Evolutionary conservation across 2,797 vertebrate genomes (phyloP), one percentile per base, ranked within the genome.

Genomic region (Urophycis tenuis): DNA sequence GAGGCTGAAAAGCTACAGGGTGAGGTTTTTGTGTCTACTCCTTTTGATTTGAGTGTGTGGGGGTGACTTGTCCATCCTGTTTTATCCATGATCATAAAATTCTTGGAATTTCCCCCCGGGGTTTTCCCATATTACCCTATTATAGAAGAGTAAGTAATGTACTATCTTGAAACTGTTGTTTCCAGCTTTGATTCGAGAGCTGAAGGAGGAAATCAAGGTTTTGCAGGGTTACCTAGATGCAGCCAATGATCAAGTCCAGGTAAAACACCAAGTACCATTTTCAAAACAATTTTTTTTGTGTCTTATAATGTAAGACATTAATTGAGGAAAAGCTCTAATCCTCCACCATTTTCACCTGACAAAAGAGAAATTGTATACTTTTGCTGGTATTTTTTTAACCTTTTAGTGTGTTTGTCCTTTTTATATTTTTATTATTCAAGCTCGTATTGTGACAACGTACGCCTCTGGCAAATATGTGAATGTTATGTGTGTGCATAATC

Each of bases 241-340:
- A 9, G 91, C 94, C 35, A 94, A 94, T 79, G 93, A 93, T n/a
- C 83, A 94, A 81, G 90, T 94, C 77, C 93, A 94, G 91, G 94
- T 95, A 92, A 67, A 75, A 79, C 3, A n/a, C 31, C 25, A 9
- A 29, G 25, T 73, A 11, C 22, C 35, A 7, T 36, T 25, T 36
- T 34, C 7, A 34, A 41, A 41, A 41, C 11, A 41, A 41, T 15
- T 6, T 29, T n/a, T 33, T 33, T 7, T 33, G 34, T 8, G 2
- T 71, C 30, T 17, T 33, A 33, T 71, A 33, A 34, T 71, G 31
- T 31, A 14, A 8, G 19, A 8, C 33, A 31, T 34, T 33, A 22
- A 71, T 32, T 19, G 33, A 6, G 31, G 33, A 71, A 22, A 49
- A 49, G 17, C 22, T 15, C 45, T 49, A 5, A 19, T 49, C 45